Conservation (phyloP, 1,140 invertebrate genomes). For the Nixonia krombeini region DNA sequence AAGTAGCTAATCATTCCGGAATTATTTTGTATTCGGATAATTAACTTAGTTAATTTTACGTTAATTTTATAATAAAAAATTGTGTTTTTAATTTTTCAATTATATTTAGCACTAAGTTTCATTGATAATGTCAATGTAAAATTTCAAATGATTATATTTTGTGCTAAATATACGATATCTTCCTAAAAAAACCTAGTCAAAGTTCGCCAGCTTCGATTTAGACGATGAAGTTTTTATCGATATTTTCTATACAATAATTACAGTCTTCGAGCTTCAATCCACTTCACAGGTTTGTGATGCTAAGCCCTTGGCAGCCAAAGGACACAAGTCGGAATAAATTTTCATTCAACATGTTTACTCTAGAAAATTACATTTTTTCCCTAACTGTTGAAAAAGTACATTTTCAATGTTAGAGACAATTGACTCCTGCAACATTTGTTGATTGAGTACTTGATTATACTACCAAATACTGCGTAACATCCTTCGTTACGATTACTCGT, state of each 20-base stretch:
- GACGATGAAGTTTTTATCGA: constrained; percentile 8
- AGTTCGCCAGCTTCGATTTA: constrained; percentile 16
- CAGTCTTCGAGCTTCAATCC: constrained; percentile 31
- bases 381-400: constrained; percentile 25
- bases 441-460: neutral
- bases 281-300: constrained; percentile 8
- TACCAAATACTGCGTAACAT: neutral
- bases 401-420: constrained; percentile 16
- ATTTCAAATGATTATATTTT: no score
- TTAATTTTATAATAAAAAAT: no score
- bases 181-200: constrained; percentile 7
- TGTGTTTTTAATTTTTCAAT: no score
- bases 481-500: no score
- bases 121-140: no score
- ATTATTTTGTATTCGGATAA: no score
- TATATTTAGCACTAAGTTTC: no score
- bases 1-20: no score
- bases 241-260: constrained; percentile 44
- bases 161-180: no score
- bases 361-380: constrained; percentile 34
- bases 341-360: constrained; percentile 5
- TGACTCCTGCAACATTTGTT: constrained; percentile 19
- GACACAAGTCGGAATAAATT: constrained; percentile 9
- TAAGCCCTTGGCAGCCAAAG: constrained; percentile 19
- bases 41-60: no score